Evolutionary conservation across 2,113 vertebrate genomes (phyloP).

Genomic region (Bolborhynchus lineola): DNA sequence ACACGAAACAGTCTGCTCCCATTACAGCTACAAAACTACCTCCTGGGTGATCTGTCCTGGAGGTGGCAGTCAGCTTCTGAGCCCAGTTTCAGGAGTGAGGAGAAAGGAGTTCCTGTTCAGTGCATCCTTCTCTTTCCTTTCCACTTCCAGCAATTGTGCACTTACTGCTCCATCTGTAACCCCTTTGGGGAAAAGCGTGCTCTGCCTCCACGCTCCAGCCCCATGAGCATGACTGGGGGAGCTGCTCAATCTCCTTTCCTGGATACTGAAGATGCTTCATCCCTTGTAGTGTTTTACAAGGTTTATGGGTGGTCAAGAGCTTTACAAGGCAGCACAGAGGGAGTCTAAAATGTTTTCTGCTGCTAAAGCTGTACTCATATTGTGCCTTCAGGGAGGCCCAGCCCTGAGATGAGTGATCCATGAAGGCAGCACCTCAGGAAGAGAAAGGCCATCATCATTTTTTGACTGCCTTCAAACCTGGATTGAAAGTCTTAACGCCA

Average conservation of each 20-base stretch:
- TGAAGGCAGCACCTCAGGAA: background rate
- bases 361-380: background rate
- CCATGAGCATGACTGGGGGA: accelerated
- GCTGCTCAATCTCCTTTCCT: background rate
- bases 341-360: background rate
- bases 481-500: background rate
- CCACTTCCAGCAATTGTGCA: background rate
- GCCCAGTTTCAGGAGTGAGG: background rate
- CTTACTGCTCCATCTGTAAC: background rate
- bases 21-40: background rate
- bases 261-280: background rate
- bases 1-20: background rate
- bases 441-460: background rate
- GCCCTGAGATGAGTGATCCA: background rate
- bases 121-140: background rate
- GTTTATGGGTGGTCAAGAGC: background rate
- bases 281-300: background rate
- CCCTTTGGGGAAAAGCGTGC: background rate
- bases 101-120: background rate
- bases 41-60: background rate
- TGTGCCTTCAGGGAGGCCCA: accelerated
- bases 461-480: background rate
- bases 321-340: background rate
- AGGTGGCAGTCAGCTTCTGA: background rate
- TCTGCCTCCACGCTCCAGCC: background rate